phyloP scores from a whole-genome alignment of 2,888 invertebrate genomes.

The Diogma glabrata region DNA sequence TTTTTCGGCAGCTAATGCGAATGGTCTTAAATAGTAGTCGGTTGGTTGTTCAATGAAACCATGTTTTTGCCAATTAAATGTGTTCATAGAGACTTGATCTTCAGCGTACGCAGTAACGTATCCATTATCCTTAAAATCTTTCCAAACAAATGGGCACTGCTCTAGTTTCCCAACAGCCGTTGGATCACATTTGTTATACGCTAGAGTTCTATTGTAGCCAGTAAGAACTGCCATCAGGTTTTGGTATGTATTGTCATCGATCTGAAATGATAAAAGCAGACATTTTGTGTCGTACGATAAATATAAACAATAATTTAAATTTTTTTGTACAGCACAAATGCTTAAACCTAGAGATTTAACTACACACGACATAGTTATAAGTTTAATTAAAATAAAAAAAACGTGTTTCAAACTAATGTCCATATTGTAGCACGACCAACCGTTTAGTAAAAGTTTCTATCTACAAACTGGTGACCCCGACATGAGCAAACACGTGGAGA shows the following conservation, averaged over 20 bases:
- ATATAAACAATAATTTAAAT: too few relatives aligned
- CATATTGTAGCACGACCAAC: too few relatives aligned
- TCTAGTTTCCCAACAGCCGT: slow-evolving; percentile 46
- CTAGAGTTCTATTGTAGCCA: slow-evolving; percentile 44
- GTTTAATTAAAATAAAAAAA: too few relatives aligned
- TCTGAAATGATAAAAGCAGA: slow-evolving; percentile 27
- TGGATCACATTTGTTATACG: slow-evolving; percentile 41
- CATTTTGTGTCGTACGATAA: too few relatives aligned
- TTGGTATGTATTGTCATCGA: slow-evolving; percentile 82
- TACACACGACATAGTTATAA: too few relatives aligned
- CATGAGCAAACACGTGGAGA: too few relatives aligned
- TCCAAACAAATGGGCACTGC: slow-evolving; percentile 66
- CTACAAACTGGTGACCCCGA: too few relatives aligned
- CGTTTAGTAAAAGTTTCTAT: too few relatives aligned
- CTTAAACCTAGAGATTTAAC: too few relatives aligned
- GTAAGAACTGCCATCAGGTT: slow-evolving; percentile 75
- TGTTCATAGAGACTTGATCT: slow-evolving; percentile 59
- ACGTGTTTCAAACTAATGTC: too few relatives aligned
- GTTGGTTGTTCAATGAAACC: slow-evolving; percentile 65
- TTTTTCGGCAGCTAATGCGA: slow-evolving; percentile 54
- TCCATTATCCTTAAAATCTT: slow-evolving; percentile 52
- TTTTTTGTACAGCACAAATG: too few relatives aligned
- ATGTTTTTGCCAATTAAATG: slow-evolving; percentile 54
- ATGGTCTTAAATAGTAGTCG: slow-evolving; percentile 70
- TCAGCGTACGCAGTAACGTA: slow-evolving; percentile 74